Evolutionary conservation across 1,140 invertebrate genomes (phyloP).

Genomic region (Tetramorium parvispinum): DNA sequence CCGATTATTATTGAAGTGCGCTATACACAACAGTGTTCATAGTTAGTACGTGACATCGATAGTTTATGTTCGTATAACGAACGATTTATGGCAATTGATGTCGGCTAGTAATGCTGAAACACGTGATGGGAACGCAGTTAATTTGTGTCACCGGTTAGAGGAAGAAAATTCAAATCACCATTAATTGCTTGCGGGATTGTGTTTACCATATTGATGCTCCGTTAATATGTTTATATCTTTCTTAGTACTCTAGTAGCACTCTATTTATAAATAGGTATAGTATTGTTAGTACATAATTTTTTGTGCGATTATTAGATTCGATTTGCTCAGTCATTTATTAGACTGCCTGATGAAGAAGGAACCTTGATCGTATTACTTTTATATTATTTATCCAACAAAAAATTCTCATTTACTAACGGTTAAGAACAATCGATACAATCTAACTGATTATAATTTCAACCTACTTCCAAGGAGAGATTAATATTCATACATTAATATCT

Average conservation of each 20-base stretch:
- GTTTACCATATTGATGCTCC: conserved; percentile 55
- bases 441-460: conserved; percentile 8
- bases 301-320: not conserved
- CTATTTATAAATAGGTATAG: not conserved
- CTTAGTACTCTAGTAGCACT: not conserved
- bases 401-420: not conserved
- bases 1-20: conserved; percentile 13
- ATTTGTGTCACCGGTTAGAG: conserved; percentile 45
- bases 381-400: not conserved
- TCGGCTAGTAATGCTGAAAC: conserved; percentile 8
- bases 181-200: conserved; percentile 9
- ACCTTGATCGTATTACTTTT: not conserved
- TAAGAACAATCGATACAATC: not conserved
- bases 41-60: conserved; percentile 8
- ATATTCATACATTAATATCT: not conserved
- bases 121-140: conserved; percentile 42
- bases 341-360: not conserved
- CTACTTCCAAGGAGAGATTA: not conserved
- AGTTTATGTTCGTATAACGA: conserved; percentile 24
- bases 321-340: not conserved
- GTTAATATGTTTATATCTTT: not conserved
- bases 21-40: not conserved
- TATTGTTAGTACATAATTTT: conserved; percentile 8
- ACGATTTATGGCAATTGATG: conserved; percentile 50
- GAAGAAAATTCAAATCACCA: conserved; percentile 35